phyloP scores from a whole-genome alignment of 1,140 invertebrate species.

The Drosophila ironensis region DNA sequence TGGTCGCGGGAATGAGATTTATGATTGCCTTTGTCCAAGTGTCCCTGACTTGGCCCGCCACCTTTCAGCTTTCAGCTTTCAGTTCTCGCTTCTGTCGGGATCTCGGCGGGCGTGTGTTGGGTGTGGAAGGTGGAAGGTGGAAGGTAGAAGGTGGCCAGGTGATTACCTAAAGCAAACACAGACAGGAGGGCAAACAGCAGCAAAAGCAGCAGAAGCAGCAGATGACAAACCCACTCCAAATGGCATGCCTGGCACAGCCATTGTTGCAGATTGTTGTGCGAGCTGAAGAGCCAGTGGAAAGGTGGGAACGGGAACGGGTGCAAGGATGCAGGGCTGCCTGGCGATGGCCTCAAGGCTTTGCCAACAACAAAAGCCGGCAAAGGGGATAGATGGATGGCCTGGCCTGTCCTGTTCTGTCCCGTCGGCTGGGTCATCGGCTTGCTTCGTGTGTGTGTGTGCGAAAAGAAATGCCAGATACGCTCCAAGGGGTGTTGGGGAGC shows the following conservation, averaged over 20 bases:
- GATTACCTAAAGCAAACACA: constrained; percentile 78
- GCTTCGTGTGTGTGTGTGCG: constrained; percentile 67
- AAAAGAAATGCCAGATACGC: constrained; percentile 50
- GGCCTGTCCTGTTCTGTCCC: constrained; percentile 6
- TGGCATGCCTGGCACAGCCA: constrained; percentile 10
- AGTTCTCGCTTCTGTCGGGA: neutral
- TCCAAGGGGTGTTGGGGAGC: constrained; percentile 10
- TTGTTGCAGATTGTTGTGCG: constrained; percentile 64
- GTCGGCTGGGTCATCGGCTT: constrained; percentile 29
- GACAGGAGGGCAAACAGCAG: constrained; percentile 66
- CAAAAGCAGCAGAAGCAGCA: too few species aligned
- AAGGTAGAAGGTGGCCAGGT: constrained; percentile 52
- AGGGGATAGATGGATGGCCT: constrained; percentile 38
- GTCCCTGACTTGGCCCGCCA: constrained; percentile 23
- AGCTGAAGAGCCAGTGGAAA: constrained; percentile 18
- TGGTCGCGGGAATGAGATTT: constrained; percentile 32
- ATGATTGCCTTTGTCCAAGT: constrained; percentile 39
- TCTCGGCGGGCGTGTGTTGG: neutral
- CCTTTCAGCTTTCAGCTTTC: constrained; percentile 16
- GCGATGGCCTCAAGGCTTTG: constrained; percentile 70
- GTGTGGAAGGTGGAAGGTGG: neutral
- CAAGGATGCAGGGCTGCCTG: constrained; percentile 9
- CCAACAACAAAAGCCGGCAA: too few species aligned
- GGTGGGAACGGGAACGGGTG: neutral
- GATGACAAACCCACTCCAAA: constrained; percentile 35